Evolutionary conservation across 2,888 invertebrate genomes (phyloP).

Genomic region (Aspidiotus rigidus): DNA sequence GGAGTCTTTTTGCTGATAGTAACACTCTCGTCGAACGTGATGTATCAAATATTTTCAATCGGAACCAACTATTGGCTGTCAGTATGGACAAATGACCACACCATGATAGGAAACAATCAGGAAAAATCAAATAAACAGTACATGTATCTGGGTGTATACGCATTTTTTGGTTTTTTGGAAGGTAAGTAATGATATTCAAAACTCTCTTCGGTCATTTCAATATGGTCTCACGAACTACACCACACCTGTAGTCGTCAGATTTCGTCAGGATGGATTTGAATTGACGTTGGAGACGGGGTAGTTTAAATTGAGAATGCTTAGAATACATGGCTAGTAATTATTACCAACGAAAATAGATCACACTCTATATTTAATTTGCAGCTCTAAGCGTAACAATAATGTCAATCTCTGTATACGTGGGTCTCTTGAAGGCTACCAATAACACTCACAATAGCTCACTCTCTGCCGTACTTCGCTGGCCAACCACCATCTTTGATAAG

Average conservation of each 20-base stretch:
- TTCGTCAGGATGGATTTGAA: no score
- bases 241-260: no score
- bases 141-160: constrained; percentile 79
- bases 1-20: constrained; percentile 63
- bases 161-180: constrained; percentile 77
- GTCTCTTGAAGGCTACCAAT: no score
- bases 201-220: no score
- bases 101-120: constrained; percentile 43
- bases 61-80: constrained; percentile 81
- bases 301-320: no score
- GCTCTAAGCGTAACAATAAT: no score
- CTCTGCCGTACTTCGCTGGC: constrained; percentile 48
- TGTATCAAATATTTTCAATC: constrained; percentile 75
- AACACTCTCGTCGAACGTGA: constrained; percentile 68
- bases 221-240: no score
- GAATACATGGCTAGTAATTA: no score
- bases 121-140: constrained; percentile 51
- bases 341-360: no score
- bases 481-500: constrained; percentile 48
- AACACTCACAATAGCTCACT: constrained; percentile 33
- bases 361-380: no score
- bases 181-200: constrained; percentile 44
- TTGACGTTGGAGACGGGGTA: no score
- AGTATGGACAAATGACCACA: constrained; percentile 64
- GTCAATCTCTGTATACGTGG: no score